Conservation (phyloP, 2,113 vertebrate species). For the Ceyx margarethae region DNA sequence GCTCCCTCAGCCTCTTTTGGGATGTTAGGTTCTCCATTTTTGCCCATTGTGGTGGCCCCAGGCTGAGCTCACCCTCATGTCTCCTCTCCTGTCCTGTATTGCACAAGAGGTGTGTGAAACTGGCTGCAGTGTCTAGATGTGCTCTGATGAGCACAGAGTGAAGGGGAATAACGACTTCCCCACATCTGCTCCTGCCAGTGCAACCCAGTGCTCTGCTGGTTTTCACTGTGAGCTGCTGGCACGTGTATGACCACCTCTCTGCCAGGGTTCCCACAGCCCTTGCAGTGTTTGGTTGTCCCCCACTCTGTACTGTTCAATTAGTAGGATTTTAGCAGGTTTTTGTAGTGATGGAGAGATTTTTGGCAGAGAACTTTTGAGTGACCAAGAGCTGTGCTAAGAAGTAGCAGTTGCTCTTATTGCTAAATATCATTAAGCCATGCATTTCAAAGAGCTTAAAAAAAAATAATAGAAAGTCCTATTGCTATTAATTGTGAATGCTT, state of each 20-base stretch:
- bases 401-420: not conserved
- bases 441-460: not conserved
- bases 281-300: not conserved
- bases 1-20: not conserved
- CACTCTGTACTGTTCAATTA: not conserved
- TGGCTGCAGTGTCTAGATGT: not conserved
- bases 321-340: not conserved
- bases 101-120: not conserved
- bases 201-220: not conserved
- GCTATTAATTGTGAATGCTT: not conserved
- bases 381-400: not conserved
- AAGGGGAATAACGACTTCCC: not conserved
- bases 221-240: not conserved
- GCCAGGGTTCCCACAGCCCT: not conserved
- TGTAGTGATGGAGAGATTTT: not conserved
- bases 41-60: fast-evolving
- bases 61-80: not conserved
- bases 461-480: not conserved
- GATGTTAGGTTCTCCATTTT: not conserved
- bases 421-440: not conserved
- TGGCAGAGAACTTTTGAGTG: not conserved
- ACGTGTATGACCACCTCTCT: fast-evolving
- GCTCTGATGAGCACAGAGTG: not conserved
- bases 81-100: no score
- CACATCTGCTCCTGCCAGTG: not conserved